These are phyloP conservation scores for Coronaproctus castanopsis DNA, from an alignment of 2,888 invertebrate genomes.

Conservation along the genomic window DNA sequence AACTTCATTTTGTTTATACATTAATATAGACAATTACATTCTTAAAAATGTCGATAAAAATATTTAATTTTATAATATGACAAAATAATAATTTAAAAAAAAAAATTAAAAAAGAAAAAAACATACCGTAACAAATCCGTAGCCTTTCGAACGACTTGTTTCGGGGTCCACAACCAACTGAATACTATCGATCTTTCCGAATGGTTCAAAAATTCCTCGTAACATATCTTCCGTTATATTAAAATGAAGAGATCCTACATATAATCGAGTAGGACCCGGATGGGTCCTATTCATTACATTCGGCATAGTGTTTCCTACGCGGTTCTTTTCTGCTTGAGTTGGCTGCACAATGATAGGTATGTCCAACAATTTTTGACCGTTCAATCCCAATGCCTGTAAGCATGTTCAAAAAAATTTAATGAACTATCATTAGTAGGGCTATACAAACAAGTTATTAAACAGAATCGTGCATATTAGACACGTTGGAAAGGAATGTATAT, in stretches of 20 bases:
- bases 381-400: slow-evolving; percentile 72
- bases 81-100: not conserved
- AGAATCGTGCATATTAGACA: too few species aligned
- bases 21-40: not conserved
- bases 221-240: slow-evolving; percentile 99
- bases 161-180: slow-evolving; percentile 91
- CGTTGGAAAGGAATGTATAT: too few species aligned
- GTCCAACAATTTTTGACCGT: slow-evolving; percentile 84
- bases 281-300: slow-evolving; percentile 68
- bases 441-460: too few species aligned
- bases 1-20: too few species aligned
- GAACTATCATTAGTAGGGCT: too few species aligned
- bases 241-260: slow-evolving; percentile 93
- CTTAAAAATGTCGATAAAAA: not conserved
- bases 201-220: slow-evolving; percentile 93
- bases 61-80: not conserved
- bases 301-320: slow-evolving; percentile 70
- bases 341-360: slow-evolving; percentile 96
- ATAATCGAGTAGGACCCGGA: slow-evolving; percentile 86
- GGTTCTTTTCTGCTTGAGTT: slow-evolving; percentile 87
- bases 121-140: slow-evolving; percentile 87
- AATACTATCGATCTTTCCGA: slow-evolving; percentile 88
- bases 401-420: slow-evolving; percentile 4
- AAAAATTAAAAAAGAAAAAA: not conserved
- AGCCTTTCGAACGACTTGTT: slow-evolving; percentile 85